phyloP scores from a whole-genome alignment of 2,888 invertebrate genomes.

The Therioaphis trifolii region DNA sequence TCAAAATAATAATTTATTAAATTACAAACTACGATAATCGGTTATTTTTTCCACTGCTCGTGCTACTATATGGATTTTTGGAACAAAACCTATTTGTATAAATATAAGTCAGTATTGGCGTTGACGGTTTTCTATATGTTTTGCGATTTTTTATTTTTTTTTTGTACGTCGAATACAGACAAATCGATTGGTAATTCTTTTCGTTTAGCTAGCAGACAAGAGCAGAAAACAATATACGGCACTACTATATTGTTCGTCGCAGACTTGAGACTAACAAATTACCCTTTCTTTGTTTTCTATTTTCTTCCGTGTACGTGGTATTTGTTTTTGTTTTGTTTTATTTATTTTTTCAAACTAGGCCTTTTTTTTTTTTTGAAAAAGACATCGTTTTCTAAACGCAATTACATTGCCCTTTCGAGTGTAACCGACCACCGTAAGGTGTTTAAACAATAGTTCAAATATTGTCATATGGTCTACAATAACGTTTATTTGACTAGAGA shows the following conservation, averaged over 20 bases:
- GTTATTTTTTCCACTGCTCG: background rate
- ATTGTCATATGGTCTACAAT: slow-evolving; percentile 29
- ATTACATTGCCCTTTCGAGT: slow-evolving; percentile 26
- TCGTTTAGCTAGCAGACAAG: slow-evolving; percentile 43
- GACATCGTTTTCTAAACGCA: slow-evolving; percentile 29
- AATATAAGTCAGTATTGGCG: slow-evolving; percentile 41
- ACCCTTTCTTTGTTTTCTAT: slow-evolving; percentile 53
- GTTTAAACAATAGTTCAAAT: slow-evolving; percentile 44
- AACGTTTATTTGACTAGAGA: background rate
- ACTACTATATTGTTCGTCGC: slow-evolving; percentile 54
- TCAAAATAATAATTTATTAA: background rate
- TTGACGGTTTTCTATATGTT: slow-evolving; percentile 56
- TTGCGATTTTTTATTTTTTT: slow-evolving; percentile 53
- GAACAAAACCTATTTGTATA: slow-evolving; percentile 11
- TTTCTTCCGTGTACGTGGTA: slow-evolving; percentile 34
- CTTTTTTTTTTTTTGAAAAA: slow-evolving; percentile 1
- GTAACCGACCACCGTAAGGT: slow-evolving; percentile 27
- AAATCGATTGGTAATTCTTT: slow-evolving; percentile 62
- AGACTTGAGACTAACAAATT: slow-evolving; percentile 61
- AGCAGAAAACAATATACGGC: slow-evolving; percentile 51
- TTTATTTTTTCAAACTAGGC: slow-evolving; percentile 4
- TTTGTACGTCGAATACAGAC: slow-evolving; percentile 56
- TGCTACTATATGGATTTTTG: background rate
- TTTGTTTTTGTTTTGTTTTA: slow-evolving; percentile 32
- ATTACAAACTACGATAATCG: background rate